phyloP scores from a whole-genome alignment of 2,888 invertebrate species.

The Apotomis betuletana region DNA sequence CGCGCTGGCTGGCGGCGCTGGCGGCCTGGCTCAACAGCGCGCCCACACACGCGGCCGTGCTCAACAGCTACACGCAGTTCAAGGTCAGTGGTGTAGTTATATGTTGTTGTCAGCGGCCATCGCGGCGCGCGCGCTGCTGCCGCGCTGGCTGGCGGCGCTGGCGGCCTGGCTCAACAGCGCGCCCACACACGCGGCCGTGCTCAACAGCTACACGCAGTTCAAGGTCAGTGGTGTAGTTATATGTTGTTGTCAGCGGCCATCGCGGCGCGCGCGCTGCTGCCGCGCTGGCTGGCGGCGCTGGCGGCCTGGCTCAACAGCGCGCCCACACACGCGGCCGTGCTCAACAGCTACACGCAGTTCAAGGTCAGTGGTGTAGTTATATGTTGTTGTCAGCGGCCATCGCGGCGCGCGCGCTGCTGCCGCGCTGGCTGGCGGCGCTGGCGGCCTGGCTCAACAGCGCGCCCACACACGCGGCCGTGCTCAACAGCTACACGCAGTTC shows the following conservation, averaged over 20 bases:
- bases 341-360: constrained; percentile 8
- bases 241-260: no score
- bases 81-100: not conserved
- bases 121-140: no score
- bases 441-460: not conserved
- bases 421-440: not conserved
- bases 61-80: not conserved
- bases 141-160: no score
- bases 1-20: not conserved
- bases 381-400: no score
- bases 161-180: no score
- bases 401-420: no score
- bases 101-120: no score
- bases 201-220: constrained; percentile 8
- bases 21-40: no score
- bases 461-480: not conserved
- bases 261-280: no score
- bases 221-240: not conserved
- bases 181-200: not conserved
- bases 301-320: no score
- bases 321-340: not conserved
- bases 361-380: not conserved
- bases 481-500: not conserved
- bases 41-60: not conserved
- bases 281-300: no score